Evolutionary conservation across 2,113 vertebrate genomes (phyloP), one percentile per base, ranked within the genome.

Genomic region (Cygnus atratus): DNA sequence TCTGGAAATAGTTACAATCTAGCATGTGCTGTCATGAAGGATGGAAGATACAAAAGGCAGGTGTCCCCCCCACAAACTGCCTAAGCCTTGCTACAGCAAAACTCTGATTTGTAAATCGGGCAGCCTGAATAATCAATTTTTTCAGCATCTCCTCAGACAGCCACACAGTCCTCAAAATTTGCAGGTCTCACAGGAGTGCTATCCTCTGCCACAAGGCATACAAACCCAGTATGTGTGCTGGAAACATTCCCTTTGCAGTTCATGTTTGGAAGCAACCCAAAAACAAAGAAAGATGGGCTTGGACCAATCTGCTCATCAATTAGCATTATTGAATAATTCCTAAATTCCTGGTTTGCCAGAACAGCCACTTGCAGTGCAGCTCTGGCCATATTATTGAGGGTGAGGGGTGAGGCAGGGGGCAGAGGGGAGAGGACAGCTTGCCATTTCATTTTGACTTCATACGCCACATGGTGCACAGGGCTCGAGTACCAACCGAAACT

Each of bases 251-350:
- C 65, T 86, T 71, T 88, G 81, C 3, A 4, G 61, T 87, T 92
- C 58, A 37, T 33, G 9, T 85, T 95, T 90, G 88, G 86, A 95
- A 83, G 48, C 21, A 83, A 85, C 84, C 74, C 80, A 91, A 71
- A 89, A 74, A 43, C 44, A 77, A 46, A 80, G 76, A 78, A 81
- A 90, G 71, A 92, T 26, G 18, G 1, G 21, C 35, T 92, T 58
- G 67, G 91, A 91, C 48, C 29, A 77, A 61, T 87, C 46, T 82
- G 70, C 43, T 39, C 52, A 62, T 78, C 93, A 84, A 62, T 87
- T 92, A 95, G 84, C 39, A 12, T 84, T 61, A 72, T 54, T 87
- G 62, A 84, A 41, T 65, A 80, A 92, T 90, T 94, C 84, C 62
- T 68, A 52, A 94, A 77, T 83, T 91, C 31, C 70, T 79, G 61